Evolutionary conservation across 1,140 invertebrate species (phyloP).

Genomic region (Cardiocondyla obscurior): DNA sequence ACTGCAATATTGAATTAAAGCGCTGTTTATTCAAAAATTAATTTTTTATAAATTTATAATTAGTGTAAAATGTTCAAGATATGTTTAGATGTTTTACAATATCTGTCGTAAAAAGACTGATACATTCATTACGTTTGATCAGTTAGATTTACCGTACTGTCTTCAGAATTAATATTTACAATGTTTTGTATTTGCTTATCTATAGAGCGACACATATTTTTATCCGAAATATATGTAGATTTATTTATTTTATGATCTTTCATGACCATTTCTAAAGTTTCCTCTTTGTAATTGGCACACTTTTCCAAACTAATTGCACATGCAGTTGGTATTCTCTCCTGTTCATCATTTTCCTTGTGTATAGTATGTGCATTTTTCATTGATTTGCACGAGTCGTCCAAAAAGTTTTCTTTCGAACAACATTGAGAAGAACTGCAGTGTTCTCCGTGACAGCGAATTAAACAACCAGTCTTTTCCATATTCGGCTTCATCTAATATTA

Average conservation of each 20-base stretch:
- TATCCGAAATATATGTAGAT: neutral
- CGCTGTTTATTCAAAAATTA: too few species aligned
- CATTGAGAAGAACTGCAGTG: conserved; percentile 78
- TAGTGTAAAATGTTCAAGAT: too few species aligned
- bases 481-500: conserved; percentile 72
- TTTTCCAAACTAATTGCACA: conserved; percentile 65
- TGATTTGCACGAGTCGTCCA: conserved; percentile 49
- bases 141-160: neutral
- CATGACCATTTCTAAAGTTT: neutral
- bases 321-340: conserved; percentile 64
- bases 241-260: neutral
- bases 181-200: conserved; percentile 8
- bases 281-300: conserved; percentile 57
- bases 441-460: conserved; percentile 78
- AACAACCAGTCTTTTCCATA: conserved; percentile 70
- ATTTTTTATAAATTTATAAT: too few species aligned
- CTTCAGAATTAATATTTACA: conserved; percentile 46
- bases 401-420: conserved; percentile 73
- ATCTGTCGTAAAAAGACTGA: too few species aligned
- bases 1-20: too few species aligned
- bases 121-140: too few species aligned
- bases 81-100: too few species aligned
- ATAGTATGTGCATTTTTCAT: conserved; percentile 14
- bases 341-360: conserved; percentile 66
- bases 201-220: neutral